These are phyloP conservation scores for Ichneumoninae sp. DNA, from an alignment of 2,888 invertebrate genomes.

Conservation along the genomic window DNA sequence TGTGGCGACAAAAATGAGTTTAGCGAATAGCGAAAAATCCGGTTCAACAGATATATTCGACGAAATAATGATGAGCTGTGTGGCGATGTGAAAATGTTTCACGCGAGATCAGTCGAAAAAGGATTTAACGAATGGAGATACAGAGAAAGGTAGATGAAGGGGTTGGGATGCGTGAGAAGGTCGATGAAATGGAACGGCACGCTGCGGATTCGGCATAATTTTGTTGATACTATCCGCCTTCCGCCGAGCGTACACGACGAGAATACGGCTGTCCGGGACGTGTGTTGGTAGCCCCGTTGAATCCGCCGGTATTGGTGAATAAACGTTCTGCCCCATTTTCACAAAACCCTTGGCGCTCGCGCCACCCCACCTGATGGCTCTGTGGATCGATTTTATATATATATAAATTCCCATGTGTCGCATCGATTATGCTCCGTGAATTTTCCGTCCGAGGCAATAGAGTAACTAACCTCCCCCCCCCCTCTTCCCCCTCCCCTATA, in stretches of 20 bases:
- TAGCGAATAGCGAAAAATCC: constrained; percentile 49
- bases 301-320: neutral
- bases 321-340: neutral
- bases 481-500: neutral
- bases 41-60: constrained; percentile 41
- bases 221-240: constrained; percentile 44
- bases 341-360: neutral
- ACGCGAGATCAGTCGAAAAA: constrained; percentile 37
- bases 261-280: constrained; percentile 3
- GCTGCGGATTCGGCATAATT: constrained; percentile 50
- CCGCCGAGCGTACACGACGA: neutral
- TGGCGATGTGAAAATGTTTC: constrained; percentile 43
- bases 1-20: constrained; percentile 35
- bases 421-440: constrained; percentile 41
- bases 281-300: neutral
- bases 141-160: neutral
- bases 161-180: constrained; percentile 19
- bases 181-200: constrained; percentile 23
- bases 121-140: neutral
- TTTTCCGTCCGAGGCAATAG: neutral
- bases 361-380: neutral
- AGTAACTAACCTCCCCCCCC: neutral
- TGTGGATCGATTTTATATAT: too few relatives aligned
- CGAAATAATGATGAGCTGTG: constrained; percentile 35
- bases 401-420: constrained; percentile 20